Base-by-base conservation (phyloP, 2,113 vertebrate species). In the Pagrus major region DNA sequence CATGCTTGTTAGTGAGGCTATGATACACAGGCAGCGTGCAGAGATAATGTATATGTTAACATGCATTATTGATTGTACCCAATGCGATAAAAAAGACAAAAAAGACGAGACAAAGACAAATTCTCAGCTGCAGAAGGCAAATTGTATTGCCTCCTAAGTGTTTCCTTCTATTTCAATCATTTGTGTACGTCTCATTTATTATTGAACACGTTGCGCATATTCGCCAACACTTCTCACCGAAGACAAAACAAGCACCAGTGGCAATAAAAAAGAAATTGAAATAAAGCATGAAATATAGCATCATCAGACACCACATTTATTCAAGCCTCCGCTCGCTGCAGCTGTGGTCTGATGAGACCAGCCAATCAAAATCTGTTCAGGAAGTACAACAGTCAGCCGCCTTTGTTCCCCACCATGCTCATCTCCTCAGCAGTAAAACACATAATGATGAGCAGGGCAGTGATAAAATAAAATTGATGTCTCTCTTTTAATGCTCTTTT, bases 381-480 rank as follows among this genome's bases (percentile, higher is more conserved):
- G 89, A 93, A 92, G 87, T 88, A 71, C 86, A 70, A 73, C 78
- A 75, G 85, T 89, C 83, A 70, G 83, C 56, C 42, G 73, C 86
- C 88, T 93, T 92, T 90, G 92, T 92, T 91, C 86, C 81, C 59
- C 61, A 9, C 65, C 71, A 25, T 3, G 79, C 83, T 84, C 73
- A 8, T 66, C 68, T 86, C 85, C 64, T 79, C 68, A 81, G 89
- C 89, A 88, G 80, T 88, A 87, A 89, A 90, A 88, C 70, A 76
- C 88, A 82, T 84, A 76, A 86, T 52, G 87, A 91, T 86, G 76
- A 91, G 75, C 85, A 59, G 65, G 81, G 76, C 73, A 78, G 89
- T 74, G 69, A 90, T 92, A 88, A 93, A 92, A 89, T 63, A 69
- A 83, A 91, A 93, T 92, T 91, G 70, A 92, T 89, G 88, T 87